phyloP scores from a whole-genome alignment of 2,888 invertebrate genomes.

The Drosophila cognata region DNA sequence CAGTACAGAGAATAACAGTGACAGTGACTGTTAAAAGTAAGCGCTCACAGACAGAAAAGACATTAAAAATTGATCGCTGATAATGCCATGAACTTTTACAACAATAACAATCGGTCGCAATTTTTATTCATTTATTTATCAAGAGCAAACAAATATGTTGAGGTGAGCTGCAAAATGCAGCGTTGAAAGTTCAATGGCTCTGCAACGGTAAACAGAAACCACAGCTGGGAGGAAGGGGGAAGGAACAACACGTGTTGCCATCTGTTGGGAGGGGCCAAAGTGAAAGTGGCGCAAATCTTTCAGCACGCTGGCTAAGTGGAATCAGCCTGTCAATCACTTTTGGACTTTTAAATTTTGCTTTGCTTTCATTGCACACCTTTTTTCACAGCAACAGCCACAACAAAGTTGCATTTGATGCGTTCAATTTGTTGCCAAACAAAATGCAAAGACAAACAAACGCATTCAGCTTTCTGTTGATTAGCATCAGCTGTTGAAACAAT shows the following conservation, averaged over 20 bases:
- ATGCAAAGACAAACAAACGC: constrained; percentile 67
- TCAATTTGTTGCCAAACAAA: constrained; percentile 80
- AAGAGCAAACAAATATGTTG: constrained; percentile 18
- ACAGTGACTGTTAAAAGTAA: constrained; percentile 9
- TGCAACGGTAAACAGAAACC: constrained; percentile 61
- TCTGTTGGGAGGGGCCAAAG: constrained; percentile 55
- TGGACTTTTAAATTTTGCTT: constrained; percentile 47
- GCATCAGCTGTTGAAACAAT: constrained; percentile 77
- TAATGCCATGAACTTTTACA: constrained; percentile 67
- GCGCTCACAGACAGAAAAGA: constrained; percentile 5
- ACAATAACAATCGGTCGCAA: constrained; percentile 49
- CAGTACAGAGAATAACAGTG: constrained; percentile 4
- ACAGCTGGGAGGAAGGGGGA: background rate
- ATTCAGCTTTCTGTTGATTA: constrained; percentile 62
- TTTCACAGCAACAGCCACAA: constrained; percentile 25
- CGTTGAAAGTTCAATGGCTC: constrained; percentile 71
- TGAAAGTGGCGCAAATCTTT: constrained; percentile 76
- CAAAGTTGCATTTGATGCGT: constrained; percentile 69
- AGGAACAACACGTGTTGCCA: constrained; percentile 70
- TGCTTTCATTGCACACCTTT: constrained; percentile 66
- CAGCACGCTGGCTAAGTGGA: constrained; percentile 69
- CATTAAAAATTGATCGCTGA: constrained; percentile 40
- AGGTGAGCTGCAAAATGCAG: constrained; percentile 55
- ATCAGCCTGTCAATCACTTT: constrained; percentile 48
- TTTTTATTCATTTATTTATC: constrained; percentile 41